Evolutionary conservation across 2,797 vertebrate species (phyloP), one percentile per base, ranked within the genome.

Genomic region (Nyctibius grandis): DNA sequence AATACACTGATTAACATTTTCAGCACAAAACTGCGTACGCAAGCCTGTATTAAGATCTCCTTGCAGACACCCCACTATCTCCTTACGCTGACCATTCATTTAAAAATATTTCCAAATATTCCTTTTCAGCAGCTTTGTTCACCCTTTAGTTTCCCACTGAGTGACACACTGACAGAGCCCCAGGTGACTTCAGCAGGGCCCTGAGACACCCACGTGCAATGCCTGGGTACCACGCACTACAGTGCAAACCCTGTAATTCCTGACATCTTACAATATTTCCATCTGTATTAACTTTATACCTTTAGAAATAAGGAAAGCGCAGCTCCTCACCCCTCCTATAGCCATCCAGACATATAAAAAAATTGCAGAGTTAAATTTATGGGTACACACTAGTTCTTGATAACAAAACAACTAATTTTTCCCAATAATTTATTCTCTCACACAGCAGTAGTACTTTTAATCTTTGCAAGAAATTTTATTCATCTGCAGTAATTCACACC

Each of bases 141-240:
- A 23, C 12, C 20, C 53, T 59, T 50, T 5, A 19, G 22, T 20
- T 48, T 51, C 47, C 29, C 33, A 15, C 11, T 29, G 9, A 9
- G 4, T 1, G 8, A 74, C 2, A 22, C 4, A 29, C 9, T 45
- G 47, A 45, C 19, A 7, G 17, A 88, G 44, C 6, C 61, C 21
- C n/a, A 16, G 38, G 50, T 74, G 22, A 54, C 38, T 83, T 38
- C 34, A 44, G 57, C 26, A 57, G 47, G 19, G 25, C 15, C 47
- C 9, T n/a, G 9, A 7, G 0, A 5, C 19, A 29, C 18, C 25
- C 63, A 48, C 0, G 0, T 17, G 34, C 23, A 48, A 34, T 2
- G n/a, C 45, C 13, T 0, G 2, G 50, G 31, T 22, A n/a, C 51
- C 18, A 3, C 0, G 6, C 6, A 0, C 9, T 45, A 19, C 28